Conservation (phyloP, 2,888 invertebrate genomes). For the Drosophila suboccidentalis region DNA sequence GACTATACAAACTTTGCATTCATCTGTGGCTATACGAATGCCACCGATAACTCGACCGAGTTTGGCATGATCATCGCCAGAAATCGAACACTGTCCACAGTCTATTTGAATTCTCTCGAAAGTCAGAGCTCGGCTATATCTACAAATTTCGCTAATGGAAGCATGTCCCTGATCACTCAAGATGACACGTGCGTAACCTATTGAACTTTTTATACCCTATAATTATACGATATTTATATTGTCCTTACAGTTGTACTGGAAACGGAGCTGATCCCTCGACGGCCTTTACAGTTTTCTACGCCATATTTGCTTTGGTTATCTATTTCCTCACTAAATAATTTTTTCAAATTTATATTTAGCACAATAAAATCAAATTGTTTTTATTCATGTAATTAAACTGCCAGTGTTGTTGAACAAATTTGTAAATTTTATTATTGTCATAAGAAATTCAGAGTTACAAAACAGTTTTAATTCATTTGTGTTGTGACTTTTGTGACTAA, state of each 20-base stretch:
- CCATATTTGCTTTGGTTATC: conserved; percentile 34
- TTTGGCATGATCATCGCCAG: conserved; percentile 71
- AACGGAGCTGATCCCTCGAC: conserved; percentile 43
- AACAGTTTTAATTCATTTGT: neutral
- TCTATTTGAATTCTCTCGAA: conserved; percentile 46
- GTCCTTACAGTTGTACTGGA: conserved; percentile 33
- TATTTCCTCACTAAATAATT: conserved; percentile 36
- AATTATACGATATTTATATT: neutral
- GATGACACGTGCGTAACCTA: conserved; percentile 61
- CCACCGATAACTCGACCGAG: conserved; percentile 48
- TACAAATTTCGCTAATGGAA: conserved; percentile 59
- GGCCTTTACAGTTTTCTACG: conserved; percentile 29
- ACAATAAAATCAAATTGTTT: neutral
- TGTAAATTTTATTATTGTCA: neutral
- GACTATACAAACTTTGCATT: conserved; percentile 70
- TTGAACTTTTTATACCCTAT: neutral
- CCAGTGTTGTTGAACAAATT: conserved; percentile 1
- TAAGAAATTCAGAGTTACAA: neutral
- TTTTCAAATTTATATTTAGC: no score
- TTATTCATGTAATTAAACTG: neutral
- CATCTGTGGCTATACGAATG: conserved; percentile 77
- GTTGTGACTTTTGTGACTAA: neutral
- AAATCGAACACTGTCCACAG: conserved; percentile 40
- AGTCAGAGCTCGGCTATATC: conserved; percentile 31
- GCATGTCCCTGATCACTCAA: conserved; percentile 67